Evolutionary conservation across 1,140 invertebrate genomes (phyloP), one percentile per base, ranked within the genome.

Genomic region (Cydia fagiglandana): DNA sequence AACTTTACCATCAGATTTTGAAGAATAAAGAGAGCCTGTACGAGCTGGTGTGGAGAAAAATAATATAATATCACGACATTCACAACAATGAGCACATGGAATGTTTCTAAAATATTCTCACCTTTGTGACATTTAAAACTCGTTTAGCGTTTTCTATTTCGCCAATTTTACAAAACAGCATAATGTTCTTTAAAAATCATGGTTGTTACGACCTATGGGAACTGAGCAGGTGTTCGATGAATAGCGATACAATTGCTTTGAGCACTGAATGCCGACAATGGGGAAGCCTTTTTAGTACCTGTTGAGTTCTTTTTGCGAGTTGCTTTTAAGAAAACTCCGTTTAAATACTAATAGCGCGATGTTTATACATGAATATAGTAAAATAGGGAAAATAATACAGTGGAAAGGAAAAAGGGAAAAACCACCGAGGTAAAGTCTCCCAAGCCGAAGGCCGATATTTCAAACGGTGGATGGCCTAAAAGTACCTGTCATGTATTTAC

Each of bases 201-300:
- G 53, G 53, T 56, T 56, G 53, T 56, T 56, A 17, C 53, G 53
- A 56, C 53, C 53, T 56, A 13, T 56, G 2, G 15, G 5, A 56
- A 56, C 53, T 7, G n/a, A 47, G 2, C 4, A 56, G 53, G 53
- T 20, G 7, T 17, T 56, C n/a, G 6, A 56, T 56, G 53, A 56
- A 56, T 56, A 56, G n/a, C 53, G 15, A 56, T 68, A 68, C 64
- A 68, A 68, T 38, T 38, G 13, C 64, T 68, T 38, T 68, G 24
- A 68, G 15, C 20, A 30, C 64, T 68, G 34, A 68, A 68, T 68
- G 5, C 30, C 64, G 12, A 34, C 64, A 68, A 68, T 68, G 28
- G 64, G 4, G 64, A 68, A 68, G 28, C 64, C 64, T 15, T 15
- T 38, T 30, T n/a, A 34, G 13, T 10, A 28, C 64, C 64, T 68